Conservation (phyloP, 1,140 invertebrate species). For the Tetragonula clypearis region DNA sequence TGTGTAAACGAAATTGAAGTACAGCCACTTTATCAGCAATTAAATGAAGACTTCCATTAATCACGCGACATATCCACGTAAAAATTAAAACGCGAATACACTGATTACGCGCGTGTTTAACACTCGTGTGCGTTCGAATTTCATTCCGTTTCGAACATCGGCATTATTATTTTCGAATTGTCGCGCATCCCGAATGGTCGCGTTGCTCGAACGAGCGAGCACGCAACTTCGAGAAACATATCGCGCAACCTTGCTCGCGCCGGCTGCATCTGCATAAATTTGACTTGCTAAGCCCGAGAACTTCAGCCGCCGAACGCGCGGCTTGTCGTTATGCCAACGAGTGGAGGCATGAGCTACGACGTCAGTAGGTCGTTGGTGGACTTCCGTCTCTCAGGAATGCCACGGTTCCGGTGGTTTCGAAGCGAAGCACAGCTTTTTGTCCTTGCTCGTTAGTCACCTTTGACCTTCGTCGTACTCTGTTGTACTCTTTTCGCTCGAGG, state of each 20-base stretch:
- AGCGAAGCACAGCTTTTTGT: not conserved
- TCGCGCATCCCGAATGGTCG: conserved; percentile 1
- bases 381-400: conserved; percentile 41
- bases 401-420: conserved; percentile 9
- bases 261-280: conserved; percentile 76
- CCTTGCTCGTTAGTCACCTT: conserved; percentile 34
- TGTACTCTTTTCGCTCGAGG: not conserved
- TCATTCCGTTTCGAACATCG: too few relatives aligned
- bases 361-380: conserved; percentile 39
- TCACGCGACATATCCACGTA: too few relatives aligned
- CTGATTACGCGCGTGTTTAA: too few relatives aligned
- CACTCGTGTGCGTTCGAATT: too few relatives aligned
- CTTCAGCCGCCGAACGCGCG: not conserved
- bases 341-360: conserved; percentile 35
- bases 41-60: too few relatives aligned
- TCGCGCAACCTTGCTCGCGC: conserved; percentile 43
- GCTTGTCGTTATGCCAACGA: conserved; percentile 56
- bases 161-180: too few relatives aligned
- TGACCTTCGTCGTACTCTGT: conserved; percentile 19
- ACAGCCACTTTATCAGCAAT: too few relatives aligned
- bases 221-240: conserved; percentile 45
- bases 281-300: conserved; percentile 79
- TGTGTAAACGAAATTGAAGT: too few relatives aligned
- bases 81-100: too few relatives aligned
- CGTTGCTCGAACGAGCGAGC: conserved; percentile 37